Conservation (phyloP, 2,888 invertebrate species). For the Papilio demoleus region DNA sequence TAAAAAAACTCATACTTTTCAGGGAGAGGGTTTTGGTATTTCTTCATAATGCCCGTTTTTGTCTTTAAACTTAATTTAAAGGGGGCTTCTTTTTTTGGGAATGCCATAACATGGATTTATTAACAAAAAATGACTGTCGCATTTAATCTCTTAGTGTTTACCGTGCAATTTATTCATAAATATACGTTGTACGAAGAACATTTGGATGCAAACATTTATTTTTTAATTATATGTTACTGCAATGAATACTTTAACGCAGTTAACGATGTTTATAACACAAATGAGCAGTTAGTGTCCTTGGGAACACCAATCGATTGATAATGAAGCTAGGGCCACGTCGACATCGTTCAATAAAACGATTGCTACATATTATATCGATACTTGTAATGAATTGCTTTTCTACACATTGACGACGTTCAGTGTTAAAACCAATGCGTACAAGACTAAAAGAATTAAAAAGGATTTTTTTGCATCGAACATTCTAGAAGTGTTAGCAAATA, state of each 20-base stretch:
- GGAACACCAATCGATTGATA: constrained; percentile 32
- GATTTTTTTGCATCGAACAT: constrained; percentile 10
- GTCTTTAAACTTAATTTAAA: neutral
- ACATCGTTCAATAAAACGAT: constrained; percentile 24
- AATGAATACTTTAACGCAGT: constrained; percentile 1
- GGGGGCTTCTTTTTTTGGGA: too few species aligned
- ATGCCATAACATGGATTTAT: too few species aligned
- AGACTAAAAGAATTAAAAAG: constrained; percentile 13
- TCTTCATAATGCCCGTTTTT: too few species aligned
- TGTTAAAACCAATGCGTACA: too few species aligned
- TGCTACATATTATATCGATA: constrained; percentile 11
- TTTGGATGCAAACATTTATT: neutral
- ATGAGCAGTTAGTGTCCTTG: constrained; percentile 34
- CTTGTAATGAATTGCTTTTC: constrained; percentile 29
- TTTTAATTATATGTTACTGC: neutral
- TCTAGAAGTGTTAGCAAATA: neutral
- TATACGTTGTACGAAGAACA: neutral
- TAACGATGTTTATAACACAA: constrained; percentile 8
- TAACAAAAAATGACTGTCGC: neutral
- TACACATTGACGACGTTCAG: too few species aligned
- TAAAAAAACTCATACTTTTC: too few species aligned
- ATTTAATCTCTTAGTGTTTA: neutral
- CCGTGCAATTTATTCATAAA: neutral
- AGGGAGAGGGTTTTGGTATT: too few species aligned
- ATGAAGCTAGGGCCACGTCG: constrained; percentile 20